Conservation (phyloP, 2,797 vertebrate genomes). For the Antrozous pallidus region DNA sequence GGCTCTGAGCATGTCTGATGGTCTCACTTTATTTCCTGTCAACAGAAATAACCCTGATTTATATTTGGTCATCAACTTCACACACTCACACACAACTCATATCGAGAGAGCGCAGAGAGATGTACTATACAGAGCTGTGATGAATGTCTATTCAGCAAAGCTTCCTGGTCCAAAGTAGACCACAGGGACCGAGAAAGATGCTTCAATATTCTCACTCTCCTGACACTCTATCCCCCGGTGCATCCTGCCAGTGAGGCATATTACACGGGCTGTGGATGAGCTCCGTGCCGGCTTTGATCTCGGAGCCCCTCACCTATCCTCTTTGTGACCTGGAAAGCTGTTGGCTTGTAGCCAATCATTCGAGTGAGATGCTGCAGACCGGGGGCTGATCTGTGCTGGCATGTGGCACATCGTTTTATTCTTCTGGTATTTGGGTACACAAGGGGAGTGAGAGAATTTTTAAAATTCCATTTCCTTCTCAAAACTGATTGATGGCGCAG, state of each 20-base stretch:
- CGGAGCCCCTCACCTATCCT: neutral
- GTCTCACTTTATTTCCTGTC: constrained; percentile 71
- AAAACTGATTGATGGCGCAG: constrained; percentile 31
- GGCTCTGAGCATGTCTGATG: constrained; percentile 68
- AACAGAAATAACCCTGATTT: constrained; percentile 74
- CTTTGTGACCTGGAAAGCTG: neutral
- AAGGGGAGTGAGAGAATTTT: constrained; percentile 45
- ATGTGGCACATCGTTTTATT: constrained; percentile 36
- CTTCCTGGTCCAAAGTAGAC: constrained; percentile 41
- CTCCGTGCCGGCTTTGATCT: constrained; percentile 50
- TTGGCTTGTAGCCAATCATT: constrained; percentile 27
- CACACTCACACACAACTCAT: neutral
- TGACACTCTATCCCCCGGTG: neutral
- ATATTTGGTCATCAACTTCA: constrained; percentile 47
- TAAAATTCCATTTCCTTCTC: constrained; percentile 56
- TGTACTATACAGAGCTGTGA: neutral
- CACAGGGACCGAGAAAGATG: neutral
- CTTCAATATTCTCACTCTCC: constrained; percentile 27
- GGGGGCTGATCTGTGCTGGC: neutral
- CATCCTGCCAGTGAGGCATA: constrained; percentile 11
- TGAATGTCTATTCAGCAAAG: neutral
- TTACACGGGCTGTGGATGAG: neutral
- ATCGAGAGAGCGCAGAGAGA: neutral
- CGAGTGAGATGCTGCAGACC: neutral
- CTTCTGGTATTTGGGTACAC: constrained; percentile 7